phyloP scores from a whole-genome alignment of 2,797 vertebrate genomes.

The Mallotus villosus region DNA sequence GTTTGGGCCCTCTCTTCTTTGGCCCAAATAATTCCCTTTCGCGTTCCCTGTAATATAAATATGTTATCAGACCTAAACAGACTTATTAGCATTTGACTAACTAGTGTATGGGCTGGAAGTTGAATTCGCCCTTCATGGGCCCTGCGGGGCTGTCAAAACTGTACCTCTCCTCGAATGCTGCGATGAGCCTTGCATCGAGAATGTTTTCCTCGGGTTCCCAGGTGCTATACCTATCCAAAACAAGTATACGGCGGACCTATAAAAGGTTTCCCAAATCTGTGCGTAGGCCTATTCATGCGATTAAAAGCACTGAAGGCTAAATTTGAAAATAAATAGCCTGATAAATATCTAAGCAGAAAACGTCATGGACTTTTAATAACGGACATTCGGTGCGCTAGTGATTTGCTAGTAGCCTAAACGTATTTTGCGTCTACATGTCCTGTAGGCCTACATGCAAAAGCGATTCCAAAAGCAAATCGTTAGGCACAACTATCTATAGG shows the following conservation, averaged over 20 bases:
- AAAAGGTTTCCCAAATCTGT: not conserved
- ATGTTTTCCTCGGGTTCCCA: conserved; percentile 99
- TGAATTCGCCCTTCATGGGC: conserved; percentile 34
- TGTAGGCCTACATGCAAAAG: not conserved
- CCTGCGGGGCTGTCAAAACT: conserved; percentile 56
- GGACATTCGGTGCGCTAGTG: conserved; percentile 1
- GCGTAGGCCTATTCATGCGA: not conserved
- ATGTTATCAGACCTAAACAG: not conserved
- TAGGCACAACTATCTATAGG: not conserved
- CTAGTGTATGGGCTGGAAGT: not conserved
- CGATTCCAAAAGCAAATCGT: conserved; percentile 1
- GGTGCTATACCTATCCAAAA: conserved; percentile 88
- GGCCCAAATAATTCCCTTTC: conserved; percentile 88
- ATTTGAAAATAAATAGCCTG: not conserved
- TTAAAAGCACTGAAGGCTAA: not conserved
- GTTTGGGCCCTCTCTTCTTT: conserved; percentile 88
- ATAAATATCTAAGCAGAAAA: not conserved
- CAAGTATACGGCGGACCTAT: not conserved
- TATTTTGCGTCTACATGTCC: not conserved
- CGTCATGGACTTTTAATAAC: not conserved
- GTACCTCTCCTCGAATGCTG: conserved; percentile 97
- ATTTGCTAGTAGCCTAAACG: conserved; percentile 8
- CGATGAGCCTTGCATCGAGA: conserved; percentile 90
- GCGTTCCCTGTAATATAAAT: conserved; percentile 71
- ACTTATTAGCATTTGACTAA: not conserved